These are phyloP conservation scores for Drosophila kuntzei DNA, from an alignment of 2,888 invertebrate species.

Conservation along the genomic window DNA sequence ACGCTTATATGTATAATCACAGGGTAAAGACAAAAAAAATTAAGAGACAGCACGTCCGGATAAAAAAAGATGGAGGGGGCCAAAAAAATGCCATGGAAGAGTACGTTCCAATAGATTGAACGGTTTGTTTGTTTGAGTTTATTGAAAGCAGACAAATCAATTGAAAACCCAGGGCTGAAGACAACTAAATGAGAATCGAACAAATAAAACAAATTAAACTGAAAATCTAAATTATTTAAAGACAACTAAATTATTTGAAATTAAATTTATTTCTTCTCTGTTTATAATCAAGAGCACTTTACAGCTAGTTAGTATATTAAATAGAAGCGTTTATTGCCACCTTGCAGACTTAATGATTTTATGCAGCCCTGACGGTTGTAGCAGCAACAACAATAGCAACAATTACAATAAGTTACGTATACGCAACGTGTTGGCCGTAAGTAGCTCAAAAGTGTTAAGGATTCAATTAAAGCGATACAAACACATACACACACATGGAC, in stretches of 20 bases:
- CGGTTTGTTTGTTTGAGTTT: constrained; percentile 74
- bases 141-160: constrained; percentile 79
- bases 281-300: background rate
- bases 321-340: background rate
- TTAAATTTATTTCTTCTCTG: background rate
- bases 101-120: constrained; percentile 56
- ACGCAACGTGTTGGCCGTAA: constrained; percentile 78
- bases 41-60: constrained; percentile 11
- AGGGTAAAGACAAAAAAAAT: constrained; percentile 11
- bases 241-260: background rate
- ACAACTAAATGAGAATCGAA: background rate
- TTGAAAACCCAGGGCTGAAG: constrained; percentile 68
- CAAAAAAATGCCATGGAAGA: constrained; percentile 31
- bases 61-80: constrained; percentile 4
- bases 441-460: constrained; percentile 83
- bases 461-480: constrained; percentile 83
- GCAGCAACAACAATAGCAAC: constrained; percentile 34
- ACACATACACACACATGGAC: constrained; percentile 37
- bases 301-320: background rate
- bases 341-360: constrained; percentile 4
- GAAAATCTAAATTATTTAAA: background rate
- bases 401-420: constrained; percentile 74
- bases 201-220: background rate
- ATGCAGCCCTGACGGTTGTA: constrained; percentile 54
- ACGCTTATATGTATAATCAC: background rate